Evolutionary conservation across 2,113 vertebrate genomes (phyloP), one percentile per base, ranked within the genome.

Genomic region (Xyrauchen texanus): DNA sequence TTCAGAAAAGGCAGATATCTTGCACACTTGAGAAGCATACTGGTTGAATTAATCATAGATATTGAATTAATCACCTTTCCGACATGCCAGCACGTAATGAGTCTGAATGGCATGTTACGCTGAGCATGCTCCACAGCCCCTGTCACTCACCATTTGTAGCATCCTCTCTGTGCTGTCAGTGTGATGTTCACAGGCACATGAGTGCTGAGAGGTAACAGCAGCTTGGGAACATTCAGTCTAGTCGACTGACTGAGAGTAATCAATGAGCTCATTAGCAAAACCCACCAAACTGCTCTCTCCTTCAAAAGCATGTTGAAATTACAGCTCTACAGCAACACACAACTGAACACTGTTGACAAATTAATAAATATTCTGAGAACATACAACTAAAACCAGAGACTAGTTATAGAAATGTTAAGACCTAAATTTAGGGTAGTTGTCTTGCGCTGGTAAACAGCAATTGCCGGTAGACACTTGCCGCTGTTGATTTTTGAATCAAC

Each of bases 61-160:
- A 34, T 58, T 57, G 3, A 73, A 61, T 57, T 9, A 70, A 72
- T 47, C 46, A 72, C 10, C 6, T 21, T 63, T 74, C 45, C 47
- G 71, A 63, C 45, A 34, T 62, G 15, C 49, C 57, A 63, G 57
- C 71, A 21, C 15, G 16, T 62, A 63, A 63, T 49, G 15, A 47
- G 57, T 49, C 71, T 62, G 57, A 74, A 49, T 34, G 9, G 42
- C 57, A 46, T 15, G 69, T 58, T 57, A 58, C 3, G 21, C 21
- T 34, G 21, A 34, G 21, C 21, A 34, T 68, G 67, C 49, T 52
- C 16, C 53, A 49, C 53, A 4, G 46, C 46, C 68, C 45, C 15
- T 89, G 90, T 86, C 81, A 69, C 82, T 81, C 75, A 92, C 91
- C 91, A 89, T 45, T 60, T 75, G 11, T 90, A 92, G 81, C 87